Conservation (phyloP, 2,888 invertebrate genomes). For the Prenolepis imparis region DNA sequence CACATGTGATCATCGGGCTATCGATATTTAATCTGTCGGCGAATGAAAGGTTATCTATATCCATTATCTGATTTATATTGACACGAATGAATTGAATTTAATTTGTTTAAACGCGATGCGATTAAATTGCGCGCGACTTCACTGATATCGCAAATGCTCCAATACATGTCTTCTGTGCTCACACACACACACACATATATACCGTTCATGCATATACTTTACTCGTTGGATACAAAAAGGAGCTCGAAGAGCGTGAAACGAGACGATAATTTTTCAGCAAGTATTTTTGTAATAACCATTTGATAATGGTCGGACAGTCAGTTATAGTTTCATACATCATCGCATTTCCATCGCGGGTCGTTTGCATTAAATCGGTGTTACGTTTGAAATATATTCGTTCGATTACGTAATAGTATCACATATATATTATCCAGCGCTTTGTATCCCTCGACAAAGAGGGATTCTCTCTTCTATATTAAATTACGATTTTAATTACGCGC, state of each 20-base stretch:
- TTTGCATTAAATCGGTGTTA: slow-evolving; percentile 30
- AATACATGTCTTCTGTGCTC: neutral
- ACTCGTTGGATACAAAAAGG: slow-evolving; percentile 1
- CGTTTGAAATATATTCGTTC: slow-evolving; percentile 13
- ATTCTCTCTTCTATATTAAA: slow-evolving; percentile 28
- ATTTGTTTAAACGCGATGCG: slow-evolving; percentile 47
- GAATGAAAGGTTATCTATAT: slow-evolving; percentile 43
- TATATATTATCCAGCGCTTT: slow-evolving; percentile 35
- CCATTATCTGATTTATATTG: slow-evolving; percentile 52
- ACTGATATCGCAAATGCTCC: slow-evolving; percentile 30
- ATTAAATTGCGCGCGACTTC: slow-evolving; percentile 37
- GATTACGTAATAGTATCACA: slow-evolving; percentile 27
- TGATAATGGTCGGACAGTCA: neutral
- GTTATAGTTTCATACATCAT: neutral
- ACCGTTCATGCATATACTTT: neutral
- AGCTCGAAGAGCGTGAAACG: slow-evolving; percentile 7
- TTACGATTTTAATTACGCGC: slow-evolving; percentile 38
- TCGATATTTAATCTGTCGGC: slow-evolving; percentile 47
- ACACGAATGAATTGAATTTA: slow-evolving; percentile 58
- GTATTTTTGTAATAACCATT: slow-evolving; percentile 24
- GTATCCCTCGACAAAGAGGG: neutral
- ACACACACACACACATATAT: neutral
- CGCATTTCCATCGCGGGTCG: neutral
- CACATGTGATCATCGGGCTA: neutral
- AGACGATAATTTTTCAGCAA: slow-evolving; percentile 22